phyloP scores from a whole-genome alignment of 2,888 invertebrate genomes.

The Hirtodrosophila confusa region DNA sequence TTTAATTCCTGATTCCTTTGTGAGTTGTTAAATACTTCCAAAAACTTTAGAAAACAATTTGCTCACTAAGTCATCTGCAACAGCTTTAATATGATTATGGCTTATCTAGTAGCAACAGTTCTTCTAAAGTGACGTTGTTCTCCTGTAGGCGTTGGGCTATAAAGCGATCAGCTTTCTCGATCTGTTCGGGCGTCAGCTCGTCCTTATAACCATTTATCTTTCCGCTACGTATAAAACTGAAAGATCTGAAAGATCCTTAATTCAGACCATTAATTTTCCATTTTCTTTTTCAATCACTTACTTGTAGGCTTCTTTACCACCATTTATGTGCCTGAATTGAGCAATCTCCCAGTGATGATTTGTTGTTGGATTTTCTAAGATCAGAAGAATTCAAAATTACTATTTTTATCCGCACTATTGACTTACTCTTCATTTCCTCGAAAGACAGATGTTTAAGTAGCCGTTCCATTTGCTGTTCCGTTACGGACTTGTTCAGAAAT shows the following conservation, averaged over 20 bases:
- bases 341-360: slow-evolving; percentile 66
- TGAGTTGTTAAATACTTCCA: no score
- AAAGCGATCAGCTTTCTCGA: slow-evolving; percentile 39
- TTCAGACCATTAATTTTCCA: no score
- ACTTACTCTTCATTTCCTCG: slow-evolving; percentile 76
- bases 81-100: not conserved
- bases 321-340: slow-evolving; percentile 11
- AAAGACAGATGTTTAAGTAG: slow-evolving; percentile 75
- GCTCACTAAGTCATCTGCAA: no score
- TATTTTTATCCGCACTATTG: not conserved
- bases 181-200: slow-evolving; percentile 52
- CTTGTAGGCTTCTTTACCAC: slow-evolving; percentile 35
- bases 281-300: slow-evolving; percentile 3
- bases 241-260: not conserved
- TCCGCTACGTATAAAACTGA: slow-evolving; percentile 64
- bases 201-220: slow-evolving; percentile 60
- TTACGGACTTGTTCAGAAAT: slow-evolving; percentile 67
- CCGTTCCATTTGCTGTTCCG: slow-evolving; percentile 56
- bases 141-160: slow-evolving; percentile 21
- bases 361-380: slow-evolving; percentile 68
- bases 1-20: no score
- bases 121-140: slow-evolving; percentile 43
- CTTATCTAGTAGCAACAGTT: slow-evolving; percentile 44
- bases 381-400: no score
- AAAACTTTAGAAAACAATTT: no score